phyloP scores from a whole-genome alignment of 1,140 invertebrate genomes.

The Bombyx mandarina region DNA sequence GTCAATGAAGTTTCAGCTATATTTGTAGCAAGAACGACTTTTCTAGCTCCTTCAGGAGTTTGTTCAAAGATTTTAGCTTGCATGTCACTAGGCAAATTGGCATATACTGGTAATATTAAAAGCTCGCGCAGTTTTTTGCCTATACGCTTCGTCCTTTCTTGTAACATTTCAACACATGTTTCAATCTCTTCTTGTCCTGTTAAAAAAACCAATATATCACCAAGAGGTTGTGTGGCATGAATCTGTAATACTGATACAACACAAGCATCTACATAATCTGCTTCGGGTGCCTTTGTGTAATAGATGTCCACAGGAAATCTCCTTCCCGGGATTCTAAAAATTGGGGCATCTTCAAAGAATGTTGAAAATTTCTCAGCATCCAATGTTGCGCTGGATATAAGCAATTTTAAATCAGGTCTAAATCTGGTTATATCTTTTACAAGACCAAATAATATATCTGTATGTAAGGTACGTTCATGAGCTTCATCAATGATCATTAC shows the following conservation, averaged over 20 bases:
- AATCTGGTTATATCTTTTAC: conserved; percentile 98
- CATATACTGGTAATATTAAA: conserved; percentile 96
- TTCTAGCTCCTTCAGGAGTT: conserved; percentile 94
- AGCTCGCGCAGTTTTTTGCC: conserved; percentile 95
- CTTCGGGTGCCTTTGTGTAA: conserved; percentile 99
- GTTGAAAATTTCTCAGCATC: conserved; percentile 98
- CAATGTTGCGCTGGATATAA: conserved; percentile 98
- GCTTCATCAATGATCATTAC: conserved; percentile 99
- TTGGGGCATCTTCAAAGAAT: conserved; percentile 99
- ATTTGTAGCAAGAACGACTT: conserved; percentile 98
- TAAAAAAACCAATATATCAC: conserved; percentile 97
- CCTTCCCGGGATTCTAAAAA: conserved; percentile 95
- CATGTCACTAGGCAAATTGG: conserved; percentile 98
- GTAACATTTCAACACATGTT: conserved; percentile 92
- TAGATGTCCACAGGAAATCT: conserved; percentile 95
- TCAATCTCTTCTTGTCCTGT: conserved; percentile 98
- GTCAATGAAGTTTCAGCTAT: conserved; percentile 99
- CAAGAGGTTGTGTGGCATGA: conserved; percentile 94
- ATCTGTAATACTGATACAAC: conserved; percentile 98
- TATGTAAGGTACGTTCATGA: conserved; percentile 97
- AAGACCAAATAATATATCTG: conserved; percentile 98
- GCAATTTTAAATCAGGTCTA: conserved; percentile 92
- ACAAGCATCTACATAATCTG: conserved; percentile 98
- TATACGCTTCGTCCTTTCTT: conserved; percentile 90
- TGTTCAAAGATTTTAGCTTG: conserved; percentile 98